Percentiles rank a stretch among this genome's conserved stretches.
Evolutionary conservation across 1,140 invertebrate genomes (phyloP).

Genomic region (Micrasema longulum): DNA sequence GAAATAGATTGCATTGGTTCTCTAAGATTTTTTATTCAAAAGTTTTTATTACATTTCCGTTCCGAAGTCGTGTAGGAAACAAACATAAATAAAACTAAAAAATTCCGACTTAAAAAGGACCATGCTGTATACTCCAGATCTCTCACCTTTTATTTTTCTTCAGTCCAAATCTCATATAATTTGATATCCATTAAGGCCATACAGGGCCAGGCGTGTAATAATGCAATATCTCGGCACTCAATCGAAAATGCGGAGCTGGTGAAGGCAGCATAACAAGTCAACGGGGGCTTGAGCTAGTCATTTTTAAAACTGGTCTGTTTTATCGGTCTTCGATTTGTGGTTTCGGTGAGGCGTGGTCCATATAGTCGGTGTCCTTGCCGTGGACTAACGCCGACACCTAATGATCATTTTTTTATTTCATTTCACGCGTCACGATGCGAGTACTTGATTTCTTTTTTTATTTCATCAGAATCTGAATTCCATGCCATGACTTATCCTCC

Average conservation of each 20-base stretch:
- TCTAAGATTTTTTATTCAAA: too few relatives aligned
- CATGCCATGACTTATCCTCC: slow-evolving; percentile 11
- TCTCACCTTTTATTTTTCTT: slow-evolving; percentile 35
- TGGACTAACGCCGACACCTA: slow-evolving; percentile 38
- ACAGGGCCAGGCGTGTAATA: not conserved
- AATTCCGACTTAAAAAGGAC: not conserved
- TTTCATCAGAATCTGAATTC: slow-evolving; percentile 20
- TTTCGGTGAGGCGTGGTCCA: not conserved
- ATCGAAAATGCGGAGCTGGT: not conserved
- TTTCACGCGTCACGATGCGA: slow-evolving; percentile 37
- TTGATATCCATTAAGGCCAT: slow-evolving; percentile 33
- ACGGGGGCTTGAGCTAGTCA: not conserved
- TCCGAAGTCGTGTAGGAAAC: too few relatives aligned
- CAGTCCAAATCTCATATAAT: slow-evolving; percentile 32
- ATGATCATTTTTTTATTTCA: slow-evolving; percentile 40
- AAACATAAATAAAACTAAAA: not conserved
- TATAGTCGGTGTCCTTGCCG: slow-evolving; percentile 33
- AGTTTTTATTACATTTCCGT: too few relatives aligned
- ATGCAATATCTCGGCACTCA: not conserved
- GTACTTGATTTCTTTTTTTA: not conserved
- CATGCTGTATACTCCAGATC: slow-evolving; percentile 26
- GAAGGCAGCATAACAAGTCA: not conserved
- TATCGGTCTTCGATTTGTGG: not conserved
- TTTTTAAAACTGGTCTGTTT: slow-evolving; percentile 8
- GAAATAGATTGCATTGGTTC: too few relatives aligned